A percentile compares a stretch with the other conserved stretches of the same genome.
phyloP scores from a whole-genome alignment of 2,113 vertebrate species.

The Anarhynchus alexandrinus region DNA sequence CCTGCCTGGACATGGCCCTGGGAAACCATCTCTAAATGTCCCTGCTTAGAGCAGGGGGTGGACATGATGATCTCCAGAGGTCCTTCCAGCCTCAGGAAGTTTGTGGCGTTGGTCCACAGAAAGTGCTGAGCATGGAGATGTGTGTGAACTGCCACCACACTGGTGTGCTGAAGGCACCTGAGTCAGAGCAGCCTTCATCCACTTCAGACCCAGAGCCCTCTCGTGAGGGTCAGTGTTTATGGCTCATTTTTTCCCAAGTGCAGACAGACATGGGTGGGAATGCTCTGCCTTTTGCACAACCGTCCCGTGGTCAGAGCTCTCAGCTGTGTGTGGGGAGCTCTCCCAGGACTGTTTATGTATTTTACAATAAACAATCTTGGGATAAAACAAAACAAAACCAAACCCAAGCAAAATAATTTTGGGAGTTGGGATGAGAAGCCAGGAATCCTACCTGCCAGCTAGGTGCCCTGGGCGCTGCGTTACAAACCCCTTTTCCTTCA shows the following conservation, averaged over 20 bases:
- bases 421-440: background rate
- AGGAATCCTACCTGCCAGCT: background rate
- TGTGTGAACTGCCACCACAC: background rate
- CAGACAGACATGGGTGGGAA: background rate
- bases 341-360: background rate
- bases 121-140: background rate
- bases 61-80: background rate
- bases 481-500: background rate
- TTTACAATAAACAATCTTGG: background rate
- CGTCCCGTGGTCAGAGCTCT: background rate
- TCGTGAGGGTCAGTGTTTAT: background rate
- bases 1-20: background rate
- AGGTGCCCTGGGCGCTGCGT: background rate
- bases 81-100: background rate
- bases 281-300: background rate
- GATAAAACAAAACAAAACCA: background rate
- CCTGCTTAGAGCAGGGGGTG: background rate
- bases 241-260: background rate
- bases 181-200: background rate
- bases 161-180: background rate
- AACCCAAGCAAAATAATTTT: background rate
- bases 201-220: background rate
- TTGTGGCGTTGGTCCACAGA: background rate
- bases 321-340: background rate
- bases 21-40: background rate